These are phyloP conservation scores for Priocnemis perturbator DNA, from an alignment of 2,888 invertebrate species.

Conservation along the genomic window DNA sequence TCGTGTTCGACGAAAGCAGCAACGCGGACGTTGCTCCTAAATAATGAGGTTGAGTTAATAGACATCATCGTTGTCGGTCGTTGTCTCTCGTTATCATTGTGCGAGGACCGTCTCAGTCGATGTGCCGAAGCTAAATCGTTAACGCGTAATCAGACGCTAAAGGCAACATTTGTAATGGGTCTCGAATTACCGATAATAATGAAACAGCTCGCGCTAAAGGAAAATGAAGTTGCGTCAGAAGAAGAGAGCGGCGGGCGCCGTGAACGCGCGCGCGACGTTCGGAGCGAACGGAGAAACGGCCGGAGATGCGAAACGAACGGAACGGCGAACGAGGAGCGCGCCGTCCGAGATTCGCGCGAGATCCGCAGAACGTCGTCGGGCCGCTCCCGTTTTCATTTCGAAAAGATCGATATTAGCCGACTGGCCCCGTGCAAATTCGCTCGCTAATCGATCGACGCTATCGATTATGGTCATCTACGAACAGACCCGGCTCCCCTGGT, in stretches of 20 bases:
- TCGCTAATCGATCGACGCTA: conserved; percentile 44
- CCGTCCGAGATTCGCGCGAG: too few relatives aligned
- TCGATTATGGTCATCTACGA: conserved; percentile 42
- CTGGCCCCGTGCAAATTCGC: neutral
- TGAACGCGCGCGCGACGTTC: neutral
- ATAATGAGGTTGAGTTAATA: too few relatives aligned
- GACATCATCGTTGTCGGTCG: too few relatives aligned
- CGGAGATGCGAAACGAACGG: too few relatives aligned
- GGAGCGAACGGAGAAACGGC: neutral
- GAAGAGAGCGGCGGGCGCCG: neutral
- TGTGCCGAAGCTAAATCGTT: neutral
- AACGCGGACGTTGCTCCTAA: too few relatives aligned
- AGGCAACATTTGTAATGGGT: conserved; percentile 3
- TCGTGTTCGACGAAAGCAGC: too few relatives aligned
- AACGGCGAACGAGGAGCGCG: too few relatives aligned
- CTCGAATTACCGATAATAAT: conserved; percentile 1
- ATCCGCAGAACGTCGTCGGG: neutral
- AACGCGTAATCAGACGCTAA: conserved; percentile 3
- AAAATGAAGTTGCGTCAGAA: too few relatives aligned
- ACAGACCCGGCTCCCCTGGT: conserved; percentile 1
- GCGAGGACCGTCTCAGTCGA: too few relatives aligned
- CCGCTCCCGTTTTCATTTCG: neutral
- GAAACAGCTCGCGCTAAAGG: neutral
- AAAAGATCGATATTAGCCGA: conserved; percentile 3
- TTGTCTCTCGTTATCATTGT: too few relatives aligned